Conservation (phyloP, 1,140 invertebrate genomes). For the Pachypsylla venusta region DNA sequence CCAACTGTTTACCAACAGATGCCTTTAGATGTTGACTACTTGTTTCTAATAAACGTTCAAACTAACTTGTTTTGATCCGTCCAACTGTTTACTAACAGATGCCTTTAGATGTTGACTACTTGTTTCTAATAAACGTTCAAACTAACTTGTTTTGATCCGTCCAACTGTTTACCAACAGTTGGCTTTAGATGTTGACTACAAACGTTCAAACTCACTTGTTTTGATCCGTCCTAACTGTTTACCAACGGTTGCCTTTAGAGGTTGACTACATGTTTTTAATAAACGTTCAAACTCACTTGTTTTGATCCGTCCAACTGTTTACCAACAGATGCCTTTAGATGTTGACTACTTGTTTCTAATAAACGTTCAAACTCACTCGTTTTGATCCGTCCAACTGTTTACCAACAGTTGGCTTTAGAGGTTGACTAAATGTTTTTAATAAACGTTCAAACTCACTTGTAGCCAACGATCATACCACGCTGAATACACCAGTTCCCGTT, state of each 20-base stretch:
- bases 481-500: too few relatives aligned
- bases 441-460: slow-evolving; percentile 20
- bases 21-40: slow-evolving; percentile 29
- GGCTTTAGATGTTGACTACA: slow-evolving; percentile 30
- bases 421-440: slow-evolving; percentile 31
- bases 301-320: too few relatives aligned
- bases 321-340: slow-evolving; percentile 2
- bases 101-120: slow-evolving; percentile 29
- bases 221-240: too few relatives aligned
- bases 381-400: slow-evolving; percentile 31
- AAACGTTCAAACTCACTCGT: too few relatives aligned
- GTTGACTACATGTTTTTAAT: too few relatives aligned
- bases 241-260: too few relatives aligned
- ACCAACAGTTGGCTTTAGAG: slow-evolving; percentile 24
- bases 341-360: too few relatives aligned
- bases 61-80: not conserved
- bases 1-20: slow-evolving; percentile 31
- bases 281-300: too few relatives aligned
- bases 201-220: too few relatives aligned
- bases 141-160: not conserved
- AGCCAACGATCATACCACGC: too few relatives aligned
- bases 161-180: slow-evolving; percentile 31
- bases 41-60: slow-evolving; percentile 31
- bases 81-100: slow-evolving; percentile 31
- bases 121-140: slow-evolving; percentile 31